A percentile compares a stretch with the other conserved stretches of the same genome.
Evolutionary conservation across 2,797 vertebrate genomes (phyloP).

Genomic region (Syncerus caffer): DNA sequence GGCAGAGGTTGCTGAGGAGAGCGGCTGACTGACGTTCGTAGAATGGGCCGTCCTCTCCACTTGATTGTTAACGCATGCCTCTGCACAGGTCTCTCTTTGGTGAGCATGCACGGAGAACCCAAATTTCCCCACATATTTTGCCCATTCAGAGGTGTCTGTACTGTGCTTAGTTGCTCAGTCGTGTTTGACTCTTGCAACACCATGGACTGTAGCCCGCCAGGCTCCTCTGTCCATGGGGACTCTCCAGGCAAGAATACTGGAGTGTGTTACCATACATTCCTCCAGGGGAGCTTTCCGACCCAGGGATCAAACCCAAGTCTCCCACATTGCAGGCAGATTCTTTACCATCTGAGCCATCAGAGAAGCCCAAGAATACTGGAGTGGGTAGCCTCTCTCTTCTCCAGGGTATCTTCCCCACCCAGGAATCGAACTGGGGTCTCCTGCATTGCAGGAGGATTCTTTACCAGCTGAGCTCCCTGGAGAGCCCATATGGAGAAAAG

Average conservation of each 20-base stretch:
- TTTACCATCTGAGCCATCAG: neutral
- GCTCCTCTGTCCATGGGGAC: neutral
- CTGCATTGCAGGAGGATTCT: neutral
- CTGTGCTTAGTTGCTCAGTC: neutral
- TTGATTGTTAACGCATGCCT: neutral
- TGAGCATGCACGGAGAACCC: neutral
- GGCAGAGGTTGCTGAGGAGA: neutral
- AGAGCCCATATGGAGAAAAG: neutral
- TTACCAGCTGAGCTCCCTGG: neutral
- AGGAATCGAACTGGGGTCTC: neutral
- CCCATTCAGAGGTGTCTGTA: neutral
- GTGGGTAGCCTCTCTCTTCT: neutral
- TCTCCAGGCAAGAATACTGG: neutral
- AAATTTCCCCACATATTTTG: neutral
- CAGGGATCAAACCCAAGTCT: neutral
- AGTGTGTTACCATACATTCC: neutral
- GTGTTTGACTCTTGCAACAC: neutral
- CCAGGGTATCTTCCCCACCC: neutral
- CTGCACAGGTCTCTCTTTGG: neutral
- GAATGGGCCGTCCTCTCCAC: neutral
- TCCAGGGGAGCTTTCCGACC: neutral
- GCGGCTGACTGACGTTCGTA: neutral
- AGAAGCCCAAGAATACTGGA: neutral
- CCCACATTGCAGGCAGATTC: neutral
- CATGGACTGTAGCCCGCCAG: neutral